phyloP scores from a whole-genome alignment of 2,888 invertebrate species.

The Cosmia pyralina region DNA sequence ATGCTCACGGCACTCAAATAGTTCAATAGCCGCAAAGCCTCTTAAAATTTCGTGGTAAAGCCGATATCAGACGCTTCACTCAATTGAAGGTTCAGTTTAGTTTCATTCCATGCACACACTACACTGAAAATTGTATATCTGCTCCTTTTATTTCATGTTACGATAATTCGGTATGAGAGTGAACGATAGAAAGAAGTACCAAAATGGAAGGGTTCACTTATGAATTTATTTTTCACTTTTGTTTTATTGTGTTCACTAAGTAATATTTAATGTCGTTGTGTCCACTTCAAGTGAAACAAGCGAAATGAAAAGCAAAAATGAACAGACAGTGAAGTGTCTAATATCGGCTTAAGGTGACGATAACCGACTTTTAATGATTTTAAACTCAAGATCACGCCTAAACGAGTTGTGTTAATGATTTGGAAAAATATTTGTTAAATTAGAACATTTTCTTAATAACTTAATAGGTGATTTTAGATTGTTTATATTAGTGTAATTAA shows the following conservation, averaged over 20 bases:
- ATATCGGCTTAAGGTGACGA: background rate
- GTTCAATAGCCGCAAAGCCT: background rate
- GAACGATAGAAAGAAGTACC: background rate
- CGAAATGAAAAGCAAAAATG: background rate
- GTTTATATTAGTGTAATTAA: no score
- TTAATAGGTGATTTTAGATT: no score
- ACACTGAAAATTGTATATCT: background rate
- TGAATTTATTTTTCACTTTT: background rate
- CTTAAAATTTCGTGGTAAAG: background rate
- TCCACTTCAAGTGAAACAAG: background rate
- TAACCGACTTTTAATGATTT: no score
- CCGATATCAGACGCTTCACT: no score
- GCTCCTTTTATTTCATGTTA: background rate
- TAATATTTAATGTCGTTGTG: no score
- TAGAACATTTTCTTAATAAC: no score
- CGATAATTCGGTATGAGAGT: background rate
- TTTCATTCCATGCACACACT: background rate
- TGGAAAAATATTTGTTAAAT: no score
- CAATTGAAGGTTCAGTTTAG: background rate
- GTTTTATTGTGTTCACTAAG: no score
- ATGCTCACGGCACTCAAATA: background rate
- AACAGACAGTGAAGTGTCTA: background rate
- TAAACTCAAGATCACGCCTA: no score
- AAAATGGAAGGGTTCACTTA: background rate
- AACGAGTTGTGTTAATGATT: no score